Percentiles rank a stretch among this genome's conserved stretches.
Conservation (phyloP, 2,113 vertebrate genomes). For the Nyctereutes procyonoides region DNA sequence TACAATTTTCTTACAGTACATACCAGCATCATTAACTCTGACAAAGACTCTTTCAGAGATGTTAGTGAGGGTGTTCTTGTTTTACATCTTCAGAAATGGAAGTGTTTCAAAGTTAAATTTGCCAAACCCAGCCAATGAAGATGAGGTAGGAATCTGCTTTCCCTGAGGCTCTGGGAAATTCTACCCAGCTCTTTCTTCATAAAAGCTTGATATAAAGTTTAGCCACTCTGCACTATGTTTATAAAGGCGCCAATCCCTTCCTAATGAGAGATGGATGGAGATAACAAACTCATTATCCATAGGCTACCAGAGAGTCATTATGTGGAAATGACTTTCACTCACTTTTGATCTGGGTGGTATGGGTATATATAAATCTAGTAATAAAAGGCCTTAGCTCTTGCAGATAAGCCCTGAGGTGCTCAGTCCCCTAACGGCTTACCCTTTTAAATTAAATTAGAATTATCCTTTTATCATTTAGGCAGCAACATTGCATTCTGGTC, state of each 20-base stretch:
- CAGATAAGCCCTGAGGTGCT: conserved; percentile 63
- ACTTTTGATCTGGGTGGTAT: conserved; percentile 70
- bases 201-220: conserved; percentile 64
- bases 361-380: conserved; percentile 61
- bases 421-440: neutral
- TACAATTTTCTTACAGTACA: neutral
- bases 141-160: conserved; percentile 55
- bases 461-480: conserved; percentile 67
- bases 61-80: neutral
- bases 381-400: conserved; percentile 70
- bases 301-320: conserved; percentile 65
- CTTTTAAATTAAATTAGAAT: conserved; percentile 79
- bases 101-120: conserved; percentile 30
- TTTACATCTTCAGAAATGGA: conserved; percentile 45
- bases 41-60: neutral
- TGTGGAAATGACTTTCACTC: conserved; percentile 65
- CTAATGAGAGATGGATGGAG: conserved; percentile 70
- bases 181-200: conserved; percentile 29
- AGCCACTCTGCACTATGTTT: conserved; percentile 54
- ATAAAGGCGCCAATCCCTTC: conserved; percentile 58
- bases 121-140: neutral
- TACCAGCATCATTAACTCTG: neutral
- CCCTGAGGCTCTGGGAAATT: conserved; percentile 41
- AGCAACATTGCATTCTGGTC: conserved; percentile 66
- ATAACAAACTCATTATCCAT: conserved; percentile 74